These are phyloP conservation scores for Andrena bicolor DNA, from an alignment of 2,888 invertebrate species.

Conservation along the genomic window DNA sequence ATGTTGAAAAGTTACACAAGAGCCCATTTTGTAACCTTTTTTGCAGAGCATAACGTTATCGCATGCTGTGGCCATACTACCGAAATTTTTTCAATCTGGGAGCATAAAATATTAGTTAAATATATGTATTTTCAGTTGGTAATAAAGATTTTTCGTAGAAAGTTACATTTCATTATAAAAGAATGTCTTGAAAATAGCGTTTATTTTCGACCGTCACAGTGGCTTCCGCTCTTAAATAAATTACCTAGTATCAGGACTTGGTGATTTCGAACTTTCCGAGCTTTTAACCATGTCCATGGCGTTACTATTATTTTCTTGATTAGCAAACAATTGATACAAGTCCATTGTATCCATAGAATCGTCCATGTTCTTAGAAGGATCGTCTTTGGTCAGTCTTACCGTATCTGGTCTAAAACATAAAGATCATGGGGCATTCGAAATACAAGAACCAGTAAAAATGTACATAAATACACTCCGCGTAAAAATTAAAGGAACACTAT, in stretches of 20 bases:
- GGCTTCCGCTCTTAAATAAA: background rate
- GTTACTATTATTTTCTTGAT: slow-evolving; percentile 80
- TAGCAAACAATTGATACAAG: slow-evolving; percentile 88
- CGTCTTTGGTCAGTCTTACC: slow-evolving; percentile 84
- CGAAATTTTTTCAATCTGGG: no score
- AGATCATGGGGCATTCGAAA: slow-evolving; percentile 15
- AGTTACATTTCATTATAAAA: no score
- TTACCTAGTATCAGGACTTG: slow-evolving; percentile 76
- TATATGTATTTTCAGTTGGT: no score
- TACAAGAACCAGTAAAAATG: slow-evolving; percentile 42
- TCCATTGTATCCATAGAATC: slow-evolving; percentile 89
- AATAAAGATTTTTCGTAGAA: no score
- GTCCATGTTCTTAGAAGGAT: slow-evolving; percentile 85
- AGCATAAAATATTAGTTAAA: no score
- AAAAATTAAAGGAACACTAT: no score
- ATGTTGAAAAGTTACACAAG: no score
- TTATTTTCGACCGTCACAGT: no score
- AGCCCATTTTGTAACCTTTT: no score
- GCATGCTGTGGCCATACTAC: no score
- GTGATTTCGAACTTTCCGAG: slow-evolving; percentile 80
- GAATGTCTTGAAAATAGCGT: no score
- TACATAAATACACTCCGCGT: background rate
- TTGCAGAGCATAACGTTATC: no score
- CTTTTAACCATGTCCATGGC: slow-evolving; percentile 75
- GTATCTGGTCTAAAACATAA: slow-evolving; percentile 79